Evolutionary conservation across 2,888 invertebrate species (phyloP).

Genomic region (Synergus itoensis): DNA sequence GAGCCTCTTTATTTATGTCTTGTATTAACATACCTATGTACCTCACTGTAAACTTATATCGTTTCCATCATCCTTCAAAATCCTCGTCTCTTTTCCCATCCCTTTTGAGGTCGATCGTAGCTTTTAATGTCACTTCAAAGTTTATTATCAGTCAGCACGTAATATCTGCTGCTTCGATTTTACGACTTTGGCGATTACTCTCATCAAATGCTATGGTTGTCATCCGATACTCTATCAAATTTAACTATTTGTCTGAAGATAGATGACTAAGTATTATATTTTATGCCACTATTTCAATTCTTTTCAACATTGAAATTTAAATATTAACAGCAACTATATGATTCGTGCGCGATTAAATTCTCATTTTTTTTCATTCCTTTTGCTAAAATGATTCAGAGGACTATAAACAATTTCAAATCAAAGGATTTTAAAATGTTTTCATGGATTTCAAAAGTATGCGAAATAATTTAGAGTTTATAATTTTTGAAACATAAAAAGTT

Average conservation of each 20-base stretch:
- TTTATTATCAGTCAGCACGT: conserved; percentile 31
- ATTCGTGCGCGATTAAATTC: too few relatives aligned
- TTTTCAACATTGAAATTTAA: neutral
- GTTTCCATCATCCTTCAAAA: conserved; percentile 55
- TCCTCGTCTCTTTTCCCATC: conserved; percentile 9
- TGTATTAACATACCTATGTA: conserved; percentile 57
- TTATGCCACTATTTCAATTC: neutral
- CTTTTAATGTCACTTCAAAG: conserved; percentile 18
- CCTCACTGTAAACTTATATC: conserved; percentile 62
- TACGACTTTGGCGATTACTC: conserved; percentile 17
- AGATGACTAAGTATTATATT: conserved; percentile 12
- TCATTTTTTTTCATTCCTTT: too few relatives aligned
- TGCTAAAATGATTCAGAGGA: too few relatives aligned
- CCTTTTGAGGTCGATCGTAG: conserved; percentile 24
- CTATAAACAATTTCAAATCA: too few relatives aligned
- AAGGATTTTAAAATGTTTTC: too few relatives aligned
- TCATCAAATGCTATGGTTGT: neutral
- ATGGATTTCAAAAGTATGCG: too few relatives aligned
- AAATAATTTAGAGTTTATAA: too few relatives aligned
- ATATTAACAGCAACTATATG: neutral
- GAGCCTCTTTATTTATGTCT: conserved; percentile 61
- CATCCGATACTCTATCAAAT: conserved; percentile 4
- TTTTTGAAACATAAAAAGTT: too few relatives aligned
- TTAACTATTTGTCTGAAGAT: conserved; percentile 3
- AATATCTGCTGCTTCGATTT: conserved; percentile 10